Conservation (phyloP, 2,888 invertebrate species). For the Agriopis leucophaearia region DNA sequence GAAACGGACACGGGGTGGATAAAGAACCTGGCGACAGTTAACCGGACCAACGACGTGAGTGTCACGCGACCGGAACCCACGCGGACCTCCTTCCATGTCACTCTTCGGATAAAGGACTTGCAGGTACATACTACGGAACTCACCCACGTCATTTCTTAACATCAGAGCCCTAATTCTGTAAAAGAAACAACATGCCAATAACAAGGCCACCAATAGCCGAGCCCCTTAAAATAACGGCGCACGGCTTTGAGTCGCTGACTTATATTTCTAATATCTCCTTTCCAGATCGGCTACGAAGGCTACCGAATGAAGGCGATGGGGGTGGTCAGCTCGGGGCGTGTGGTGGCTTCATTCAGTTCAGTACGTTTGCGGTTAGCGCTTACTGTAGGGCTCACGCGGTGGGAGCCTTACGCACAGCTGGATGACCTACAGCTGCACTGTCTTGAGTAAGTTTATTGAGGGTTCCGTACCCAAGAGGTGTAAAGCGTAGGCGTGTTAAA, state of each 20-base stretch:
- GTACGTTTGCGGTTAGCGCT: slow-evolving; percentile 71
- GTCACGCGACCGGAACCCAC: slow-evolving; percentile 75
- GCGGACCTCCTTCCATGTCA: slow-evolving; percentile 76
- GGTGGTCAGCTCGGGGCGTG: slow-evolving; percentile 70
- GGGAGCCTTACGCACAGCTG: slow-evolving; percentile 79
- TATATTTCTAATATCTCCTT: no score
- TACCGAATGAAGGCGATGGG: slow-evolving; percentile 81
- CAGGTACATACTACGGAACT: slow-evolving; percentile 60
- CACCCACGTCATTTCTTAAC: no score
- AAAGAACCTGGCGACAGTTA: slow-evolving; percentile 85
- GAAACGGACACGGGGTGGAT: slow-evolving; percentile 84
- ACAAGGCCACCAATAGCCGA: no score
- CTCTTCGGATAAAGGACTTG: slow-evolving; percentile 77
- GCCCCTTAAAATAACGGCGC: no score
- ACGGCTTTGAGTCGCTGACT: no score
- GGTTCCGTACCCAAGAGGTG: neutral
- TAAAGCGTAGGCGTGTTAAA: no score
- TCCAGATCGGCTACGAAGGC: slow-evolving; percentile 78
- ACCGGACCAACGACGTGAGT: slow-evolving; percentile 84
- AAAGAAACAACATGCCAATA: no score
- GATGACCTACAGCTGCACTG: slow-evolving; percentile 72
- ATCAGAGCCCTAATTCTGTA: no score
- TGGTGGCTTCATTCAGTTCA: slow-evolving; percentile 68
- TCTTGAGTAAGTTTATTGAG: slow-evolving; percentile 67
- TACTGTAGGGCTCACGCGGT: slow-evolving; percentile 70